phyloP scores from a whole-genome alignment of 1,140 invertebrate genomes.

The Neodiprion fabricii region DNA sequence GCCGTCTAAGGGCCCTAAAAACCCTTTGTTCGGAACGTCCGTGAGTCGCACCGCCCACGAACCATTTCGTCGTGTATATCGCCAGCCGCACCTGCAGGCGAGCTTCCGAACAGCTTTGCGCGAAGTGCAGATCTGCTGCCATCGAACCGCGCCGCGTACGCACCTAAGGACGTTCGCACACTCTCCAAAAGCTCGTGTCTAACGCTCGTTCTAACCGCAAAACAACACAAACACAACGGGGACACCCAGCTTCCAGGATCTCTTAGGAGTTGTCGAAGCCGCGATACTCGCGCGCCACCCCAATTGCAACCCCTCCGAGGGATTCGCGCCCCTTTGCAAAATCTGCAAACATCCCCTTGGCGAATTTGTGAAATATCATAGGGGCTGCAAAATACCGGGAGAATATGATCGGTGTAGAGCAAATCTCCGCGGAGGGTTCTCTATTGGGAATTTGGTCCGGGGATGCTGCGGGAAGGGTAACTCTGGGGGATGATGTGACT shows the following conservation, averaged over 20 bases:
- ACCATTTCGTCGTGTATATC: neutral
- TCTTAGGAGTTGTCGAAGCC: constrained; percentile 31
- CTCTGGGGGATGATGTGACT: neutral
- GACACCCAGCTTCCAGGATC: constrained; percentile 47
- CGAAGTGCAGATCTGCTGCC: neutral
- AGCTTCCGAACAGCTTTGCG: neutral
- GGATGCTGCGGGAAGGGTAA: neutral
- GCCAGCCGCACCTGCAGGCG: neutral
- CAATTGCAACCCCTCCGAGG: too few species aligned
- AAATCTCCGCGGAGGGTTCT: constrained; percentile 19
- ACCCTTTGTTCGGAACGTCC: constrained; percentile 34
- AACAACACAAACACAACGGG: constrained; percentile 49
- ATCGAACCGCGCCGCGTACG: too few species aligned
- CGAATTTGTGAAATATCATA: constrained; percentile 34
- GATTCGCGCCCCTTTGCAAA: constrained; percentile 7
- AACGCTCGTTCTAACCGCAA: constrained; percentile 34
- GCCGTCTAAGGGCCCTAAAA: constrained; percentile 46
- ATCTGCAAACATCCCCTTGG: constrained; percentile 29
- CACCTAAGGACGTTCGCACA: neutral
- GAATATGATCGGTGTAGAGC: constrained; percentile 32
- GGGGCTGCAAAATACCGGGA: constrained; percentile 44
- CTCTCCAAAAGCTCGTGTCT: neutral
- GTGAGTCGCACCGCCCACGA: neutral
- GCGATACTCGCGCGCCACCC: too few species aligned
- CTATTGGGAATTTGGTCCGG: neutral